phyloP scores from a whole-genome alignment of 2,888 invertebrate species.

The Ophioninae sp. region DNA sequence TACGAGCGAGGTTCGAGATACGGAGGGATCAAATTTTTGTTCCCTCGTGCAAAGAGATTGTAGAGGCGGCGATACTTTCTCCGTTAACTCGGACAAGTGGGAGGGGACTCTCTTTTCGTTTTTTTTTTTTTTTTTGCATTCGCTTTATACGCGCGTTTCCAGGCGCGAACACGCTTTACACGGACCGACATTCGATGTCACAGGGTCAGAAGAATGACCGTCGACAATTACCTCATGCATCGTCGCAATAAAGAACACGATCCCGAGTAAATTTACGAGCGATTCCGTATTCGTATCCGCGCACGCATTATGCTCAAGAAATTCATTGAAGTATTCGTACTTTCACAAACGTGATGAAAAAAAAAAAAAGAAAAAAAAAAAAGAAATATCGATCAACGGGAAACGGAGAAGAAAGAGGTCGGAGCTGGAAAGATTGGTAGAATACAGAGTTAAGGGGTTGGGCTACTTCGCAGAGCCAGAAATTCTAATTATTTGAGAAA shows the following conservation, averaged over 20 bases:
- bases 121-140: slow-evolving; percentile 18
- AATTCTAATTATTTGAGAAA: neutral
- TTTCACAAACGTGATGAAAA: neutral
- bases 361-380: neutral
- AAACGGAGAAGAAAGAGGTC: too few species aligned
- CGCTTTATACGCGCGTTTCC: neutral
- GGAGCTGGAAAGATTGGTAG: too few species aligned
- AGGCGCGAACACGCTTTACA: neutral
- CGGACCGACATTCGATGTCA: neutral
- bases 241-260: neutral
- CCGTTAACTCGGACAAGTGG: slow-evolving; percentile 34
- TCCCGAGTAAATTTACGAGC: neutral
- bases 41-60: slow-evolving; percentile 29
- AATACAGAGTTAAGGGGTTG: too few species aligned
- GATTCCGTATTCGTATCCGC: neutral
- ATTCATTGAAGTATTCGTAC: neutral
- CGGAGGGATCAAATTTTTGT: neutral
- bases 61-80: slow-evolving; percentile 45
- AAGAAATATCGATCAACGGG: neutral
- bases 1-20: neutral
- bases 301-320: neutral
- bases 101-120: slow-evolving; percentile 14
- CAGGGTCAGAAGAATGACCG: slow-evolving; percentile 2
- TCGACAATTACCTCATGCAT: slow-evolving; percentile 1
- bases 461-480: too few species aligned